A percentile compares a stretch with the other conserved stretches of the same genome.
Conservation (phyloP, 2,113 vertebrate genomes). For the Syrrhaptes paradoxus region DNA sequence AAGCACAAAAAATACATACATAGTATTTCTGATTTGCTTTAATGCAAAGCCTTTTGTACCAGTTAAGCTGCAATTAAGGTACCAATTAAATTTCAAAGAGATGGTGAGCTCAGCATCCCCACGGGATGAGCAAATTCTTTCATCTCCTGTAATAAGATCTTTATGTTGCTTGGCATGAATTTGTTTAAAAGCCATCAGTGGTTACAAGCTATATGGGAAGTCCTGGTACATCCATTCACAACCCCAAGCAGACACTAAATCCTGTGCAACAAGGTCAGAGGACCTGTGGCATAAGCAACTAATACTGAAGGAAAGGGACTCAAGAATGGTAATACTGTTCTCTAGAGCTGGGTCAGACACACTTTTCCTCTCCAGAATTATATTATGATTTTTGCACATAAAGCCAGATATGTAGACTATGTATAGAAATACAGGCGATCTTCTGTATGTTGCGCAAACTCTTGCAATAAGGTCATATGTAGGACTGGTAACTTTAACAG, state of each 20-base stretch:
- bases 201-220: background rate
- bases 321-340: background rate
- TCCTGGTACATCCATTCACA: background rate
- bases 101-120: background rate
- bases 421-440: background rate
- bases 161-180: background rate
- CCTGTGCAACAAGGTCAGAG: background rate
- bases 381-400: no score
- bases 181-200: background rate
- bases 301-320: background rate
- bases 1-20: background rate
- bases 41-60: background rate
- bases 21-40: background rate
- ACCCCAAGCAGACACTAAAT: background rate
- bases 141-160: background rate
- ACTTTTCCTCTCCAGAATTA: background rate
- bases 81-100: background rate
- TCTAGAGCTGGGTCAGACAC: background rate
- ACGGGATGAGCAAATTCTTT: background rate
- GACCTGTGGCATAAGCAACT: rapidly evolving
- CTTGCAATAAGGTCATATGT: background rate
- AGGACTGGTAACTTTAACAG: background rate
- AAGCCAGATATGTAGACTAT: background rate
- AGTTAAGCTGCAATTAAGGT: background rate
- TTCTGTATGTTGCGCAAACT: background rate